These are phyloP conservation scores for Tachycineta bicolor DNA, from an alignment of 2,113 vertebrate species.

Conservation along the genomic window DNA sequence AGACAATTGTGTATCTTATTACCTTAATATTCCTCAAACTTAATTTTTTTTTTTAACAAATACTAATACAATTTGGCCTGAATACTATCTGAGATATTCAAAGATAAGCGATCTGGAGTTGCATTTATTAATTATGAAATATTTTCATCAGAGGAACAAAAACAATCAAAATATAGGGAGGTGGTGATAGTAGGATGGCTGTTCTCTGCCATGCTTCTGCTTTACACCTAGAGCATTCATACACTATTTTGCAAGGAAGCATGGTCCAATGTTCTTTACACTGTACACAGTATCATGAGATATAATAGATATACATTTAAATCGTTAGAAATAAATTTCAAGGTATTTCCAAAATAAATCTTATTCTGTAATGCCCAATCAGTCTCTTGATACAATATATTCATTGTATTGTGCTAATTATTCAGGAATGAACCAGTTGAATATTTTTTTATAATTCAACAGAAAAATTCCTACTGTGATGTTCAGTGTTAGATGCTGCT, in stretches of 20 bases:
- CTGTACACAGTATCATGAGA: fast-evolving
- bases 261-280: neutral
- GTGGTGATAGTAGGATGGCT: neutral
- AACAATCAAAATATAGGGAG: neutral
- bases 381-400: neutral
- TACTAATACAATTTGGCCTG: neutral
- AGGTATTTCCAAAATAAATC: neutral
- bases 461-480: neutral
- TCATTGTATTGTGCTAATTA: neutral
- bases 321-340: neutral
- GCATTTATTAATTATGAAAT: neutral
- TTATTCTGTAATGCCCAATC: neutral
- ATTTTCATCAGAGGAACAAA: neutral
- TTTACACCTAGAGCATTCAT: neutral
- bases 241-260: neutral
- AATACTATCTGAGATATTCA: neutral
- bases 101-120: neutral
- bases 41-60: neutral
- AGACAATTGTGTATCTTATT: neutral
- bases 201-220: neutral
- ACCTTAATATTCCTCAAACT: neutral
- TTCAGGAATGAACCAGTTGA: neutral
- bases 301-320: neutral
- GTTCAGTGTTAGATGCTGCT: neutral
- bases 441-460: neutral